Evolutionary conservation across 2,113 vertebrate genomes (phyloP).

Genomic region (Crotalus viridis): DNA sequence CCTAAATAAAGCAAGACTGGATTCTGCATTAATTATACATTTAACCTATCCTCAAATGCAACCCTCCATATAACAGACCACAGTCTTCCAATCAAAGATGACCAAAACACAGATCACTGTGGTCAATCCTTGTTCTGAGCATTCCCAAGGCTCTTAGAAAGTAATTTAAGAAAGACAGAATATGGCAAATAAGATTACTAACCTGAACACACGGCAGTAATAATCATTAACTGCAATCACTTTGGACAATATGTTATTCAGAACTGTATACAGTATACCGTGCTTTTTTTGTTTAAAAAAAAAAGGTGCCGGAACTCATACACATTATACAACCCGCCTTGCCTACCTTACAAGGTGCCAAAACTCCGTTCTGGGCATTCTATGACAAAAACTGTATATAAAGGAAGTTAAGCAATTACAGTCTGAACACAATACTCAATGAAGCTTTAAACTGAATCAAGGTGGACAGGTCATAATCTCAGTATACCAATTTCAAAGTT

Average conservation of each 20-base stretch:
- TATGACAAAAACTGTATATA: too few species aligned
- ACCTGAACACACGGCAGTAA: neutral
- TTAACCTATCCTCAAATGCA: neutral
- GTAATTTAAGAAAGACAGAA: neutral
- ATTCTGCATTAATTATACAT: neutral
- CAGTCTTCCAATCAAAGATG: neutral
- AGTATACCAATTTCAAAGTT: neutral
- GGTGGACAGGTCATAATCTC: neutral
- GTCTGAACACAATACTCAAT: neutral
- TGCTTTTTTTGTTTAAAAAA: too few species aligned
- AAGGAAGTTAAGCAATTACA: neutral
- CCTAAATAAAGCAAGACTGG: neutral
- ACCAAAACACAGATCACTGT: neutral
- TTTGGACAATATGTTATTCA: neutral
- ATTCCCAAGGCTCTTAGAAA: neutral
- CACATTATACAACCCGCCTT: too few species aligned
- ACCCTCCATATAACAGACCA: neutral
- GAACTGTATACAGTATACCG: neutral
- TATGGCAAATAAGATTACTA: neutral
- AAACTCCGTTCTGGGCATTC: too few species aligned
- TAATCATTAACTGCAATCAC: neutral
- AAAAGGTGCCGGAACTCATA: too few species aligned
- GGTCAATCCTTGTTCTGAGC: neutral
- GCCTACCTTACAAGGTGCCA: too few species aligned
- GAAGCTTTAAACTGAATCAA: neutral